Evolutionary conservation across 1,140 invertebrate genomes (phyloP).

Genomic region (Colletes latitarsis): DNA sequence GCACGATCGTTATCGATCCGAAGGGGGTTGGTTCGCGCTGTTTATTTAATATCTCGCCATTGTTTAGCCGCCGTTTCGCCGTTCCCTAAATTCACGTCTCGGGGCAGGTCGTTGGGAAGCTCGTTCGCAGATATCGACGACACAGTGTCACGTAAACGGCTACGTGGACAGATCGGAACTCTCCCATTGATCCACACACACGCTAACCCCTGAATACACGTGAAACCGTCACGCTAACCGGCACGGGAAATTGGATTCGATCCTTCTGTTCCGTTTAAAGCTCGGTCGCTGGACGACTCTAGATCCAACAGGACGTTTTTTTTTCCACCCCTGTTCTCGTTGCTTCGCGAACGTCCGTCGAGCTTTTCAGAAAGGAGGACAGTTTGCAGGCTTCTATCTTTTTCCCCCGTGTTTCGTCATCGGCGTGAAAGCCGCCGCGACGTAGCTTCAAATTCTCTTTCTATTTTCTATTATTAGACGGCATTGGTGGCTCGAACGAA

Average conservation of each 20-base stretch:
- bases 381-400: background rate
- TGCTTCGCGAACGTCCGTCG: background rate
- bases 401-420: background rate
- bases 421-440: background rate
- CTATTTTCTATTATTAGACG: no score
- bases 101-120: background rate
- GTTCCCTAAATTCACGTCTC: background rate
- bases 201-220: constrained; percentile 41
- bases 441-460: background rate
- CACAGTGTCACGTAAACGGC: constrained; percentile 38
- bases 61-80: background rate
- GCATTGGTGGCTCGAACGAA: no score
- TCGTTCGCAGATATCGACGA: background rate
- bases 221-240: constrained; percentile 48
- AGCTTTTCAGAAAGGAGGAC: background rate
- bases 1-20: background rate
- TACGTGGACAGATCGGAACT: constrained; percentile 40
- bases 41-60: background rate
- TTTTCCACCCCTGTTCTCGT: background rate
- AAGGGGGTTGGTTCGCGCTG: background rate
- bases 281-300: background rate
- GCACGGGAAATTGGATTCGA: constrained; percentile 63
- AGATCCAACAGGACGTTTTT: background rate
- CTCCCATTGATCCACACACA: constrained; percentile 26
- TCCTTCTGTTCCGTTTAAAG: constrained; percentile 42